Evolutionary conservation across 2,113 vertebrate genomes (phyloP).

Genomic region (Stercorarius parasiticus): DNA sequence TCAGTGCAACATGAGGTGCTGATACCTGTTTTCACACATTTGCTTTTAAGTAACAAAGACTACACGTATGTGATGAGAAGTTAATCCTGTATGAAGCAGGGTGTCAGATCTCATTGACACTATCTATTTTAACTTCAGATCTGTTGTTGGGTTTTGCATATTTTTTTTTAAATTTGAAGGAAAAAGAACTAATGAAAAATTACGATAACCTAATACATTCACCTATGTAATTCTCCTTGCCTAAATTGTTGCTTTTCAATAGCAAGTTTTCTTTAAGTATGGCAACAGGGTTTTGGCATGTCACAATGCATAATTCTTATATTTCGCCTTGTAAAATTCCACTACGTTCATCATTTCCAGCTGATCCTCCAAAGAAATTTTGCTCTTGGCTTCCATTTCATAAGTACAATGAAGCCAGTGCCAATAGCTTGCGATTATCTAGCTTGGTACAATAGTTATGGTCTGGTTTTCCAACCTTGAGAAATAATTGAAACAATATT

Average conservation of each 20-base stretch:
- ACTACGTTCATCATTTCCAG: conserved; percentile 11
- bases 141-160: neutral
- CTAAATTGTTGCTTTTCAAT: neutral
- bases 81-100: neutral
- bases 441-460: neutral
- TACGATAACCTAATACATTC: neutral
- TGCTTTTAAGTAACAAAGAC: neutral
- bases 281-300: neutral
- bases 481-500: conserved; percentile 22
- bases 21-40: neutral
- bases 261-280: neutral
- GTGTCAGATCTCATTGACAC: neutral
- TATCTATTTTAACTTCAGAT: neutral
- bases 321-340: conserved; percentile 23
- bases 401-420: neutral
- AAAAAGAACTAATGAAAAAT: neutral
- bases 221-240: neutral
- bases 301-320: neutral
- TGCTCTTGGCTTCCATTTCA: neutral
- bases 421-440: conserved; percentile 17
- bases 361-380: neutral
- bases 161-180: neutral
- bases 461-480: neutral
- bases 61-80: neutral
- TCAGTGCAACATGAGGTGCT: neutral